Evolutionary conservation across 2,113 vertebrate genomes (phyloP).

Genomic region (Boleophthalmus pectinirostris): DNA sequence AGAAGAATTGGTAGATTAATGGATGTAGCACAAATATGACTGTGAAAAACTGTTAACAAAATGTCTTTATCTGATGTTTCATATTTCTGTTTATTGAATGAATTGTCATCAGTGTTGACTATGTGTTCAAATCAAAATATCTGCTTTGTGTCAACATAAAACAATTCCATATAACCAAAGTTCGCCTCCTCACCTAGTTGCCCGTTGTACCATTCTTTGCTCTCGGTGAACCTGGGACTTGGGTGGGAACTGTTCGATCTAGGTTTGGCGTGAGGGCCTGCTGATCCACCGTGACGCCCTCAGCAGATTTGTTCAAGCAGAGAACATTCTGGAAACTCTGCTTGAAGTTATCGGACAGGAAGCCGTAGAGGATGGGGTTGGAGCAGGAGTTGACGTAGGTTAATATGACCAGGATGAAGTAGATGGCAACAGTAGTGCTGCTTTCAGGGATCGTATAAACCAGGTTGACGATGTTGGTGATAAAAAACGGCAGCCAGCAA

Average conservation of each 20-base stretch:
- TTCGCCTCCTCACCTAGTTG: conserved; percentile 64
- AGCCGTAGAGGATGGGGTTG: conserved; percentile 89
- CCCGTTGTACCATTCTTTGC: conserved; percentile 77
- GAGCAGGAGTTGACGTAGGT: conserved; percentile 94
- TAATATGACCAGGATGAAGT: conserved; percentile 85
- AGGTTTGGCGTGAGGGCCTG: conserved; percentile 8
- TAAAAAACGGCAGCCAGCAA: conserved; percentile 93
- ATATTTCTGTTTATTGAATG: not conserved
- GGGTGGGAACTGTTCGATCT: conserved; percentile 66
- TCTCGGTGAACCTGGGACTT: conserved; percentile 58
- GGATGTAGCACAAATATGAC: not conserved
- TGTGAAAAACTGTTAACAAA: not conserved
- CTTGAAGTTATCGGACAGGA: conserved; percentile 90
- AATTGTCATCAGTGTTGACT: not conserved
- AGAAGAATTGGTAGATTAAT: conserved; percentile 8
- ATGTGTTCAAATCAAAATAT: too few relatives aligned
- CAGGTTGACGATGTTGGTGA: conserved; percentile 87
- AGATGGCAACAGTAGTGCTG: conserved; percentile 65
- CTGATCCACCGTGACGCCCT: conserved; percentile 25
- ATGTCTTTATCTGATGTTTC: not conserved
- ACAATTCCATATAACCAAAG: not conserved
- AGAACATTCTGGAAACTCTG: conserved; percentile 88
- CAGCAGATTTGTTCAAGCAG: conserved; percentile 74
- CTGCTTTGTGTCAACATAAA: too few relatives aligned
- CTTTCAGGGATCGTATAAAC: conserved; percentile 83